Evolutionary conservation across 2,888 invertebrate species (phyloP), one percentile per base, ranked within the genome.

Genomic region (Luperina nickerlii): DNA sequence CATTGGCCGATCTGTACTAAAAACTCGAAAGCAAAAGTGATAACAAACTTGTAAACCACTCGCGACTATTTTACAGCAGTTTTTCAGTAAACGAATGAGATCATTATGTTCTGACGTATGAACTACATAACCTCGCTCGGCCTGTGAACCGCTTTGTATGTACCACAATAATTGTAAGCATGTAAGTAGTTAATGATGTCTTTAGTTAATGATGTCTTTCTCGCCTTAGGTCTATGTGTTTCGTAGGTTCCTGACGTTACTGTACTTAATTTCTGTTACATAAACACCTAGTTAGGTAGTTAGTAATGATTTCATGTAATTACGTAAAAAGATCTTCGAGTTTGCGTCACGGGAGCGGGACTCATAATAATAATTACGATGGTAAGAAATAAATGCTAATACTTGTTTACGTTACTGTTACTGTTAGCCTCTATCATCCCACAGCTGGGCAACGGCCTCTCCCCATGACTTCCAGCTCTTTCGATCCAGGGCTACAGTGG

Each of bases 21-120:
- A 73, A 76, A 65, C 0, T 75, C 48, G 24, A 32, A 27, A 51
- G n/a, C 38, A 48, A 13, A 54, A 57, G 13, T 54, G 24, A 38
- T 38, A 83, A 75, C 9, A 63, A 75, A 38, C 45, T 83, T 38
- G 27, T 57, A 32, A 45, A 57, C 18, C n/a, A 8, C 27, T 7
- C 15, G 70, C 48, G 20, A 48, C 18, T 18, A 48, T 67, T 79
- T 45, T 77, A 48, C 20, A 8, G 3, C 38, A 77, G 27, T 84
- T 78, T 51, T 84, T 79, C 79, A 84, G 60, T 66, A 66, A 67
- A 78, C 57, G 6, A 24, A 60, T 79, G 84, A 83, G 65, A 57
- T 84, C 65, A 79, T 63, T 11, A 51, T 76, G 24, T 15, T 65
- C 38, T 83, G 79, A 57, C 65, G 57, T 77, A 45, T 11, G 9